Base-by-base conservation (phyloP, 1,140 invertebrate genomes). In the Venturia canescens region DNA sequence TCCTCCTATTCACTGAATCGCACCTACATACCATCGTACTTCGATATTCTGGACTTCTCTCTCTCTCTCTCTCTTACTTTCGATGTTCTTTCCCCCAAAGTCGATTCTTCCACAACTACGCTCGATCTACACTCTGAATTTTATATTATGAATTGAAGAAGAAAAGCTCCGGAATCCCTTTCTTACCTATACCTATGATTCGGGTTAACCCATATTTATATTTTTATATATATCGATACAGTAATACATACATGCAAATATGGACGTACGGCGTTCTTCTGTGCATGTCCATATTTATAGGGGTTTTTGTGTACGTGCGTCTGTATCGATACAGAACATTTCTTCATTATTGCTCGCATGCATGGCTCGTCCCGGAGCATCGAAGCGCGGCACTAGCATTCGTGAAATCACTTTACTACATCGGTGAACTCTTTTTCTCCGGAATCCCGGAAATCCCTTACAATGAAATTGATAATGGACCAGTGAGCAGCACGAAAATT, bases 241-340 rank as follows among this genome's bases (percentile, higher is more conserved):
- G 31, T 34, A 3, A 7, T 34, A 34, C 31, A 34, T 34, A 34
- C 7, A 34, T 34, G 7, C 31, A 34, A n/a, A n/a, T 34, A 34
- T 34, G 31, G 3, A 34, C 7, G 31, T n/a, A n/a, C n/a, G n/a
- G n/a, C n/a, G n/a, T n/a, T n/a, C n/a, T n/a, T n/a, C 7, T 34
- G 31, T 34, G 31, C 7, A 34, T 7, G 31, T 34, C 7, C n/a
- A n/a, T 34, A 7, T 34, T 34, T 34, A 34, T 34, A 3, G 31
- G 3, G 3, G 31, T 34, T 3, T 34, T 34, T 34, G 31, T 34
- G 31, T 34, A 34, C 7, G 31, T 34, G 31, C 7, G 57, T 11
- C 3, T n/a, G 5, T 80, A 85, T 85, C 83, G 3, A 11, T 53
- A 53, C 15, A 53, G 50, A 16, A n/a, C 50, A 13, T 85, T 85